Evolutionary conservation across 2,113 vertebrate genomes (phyloP).

Genomic region (Onychorhynchus coronatus): DNA sequence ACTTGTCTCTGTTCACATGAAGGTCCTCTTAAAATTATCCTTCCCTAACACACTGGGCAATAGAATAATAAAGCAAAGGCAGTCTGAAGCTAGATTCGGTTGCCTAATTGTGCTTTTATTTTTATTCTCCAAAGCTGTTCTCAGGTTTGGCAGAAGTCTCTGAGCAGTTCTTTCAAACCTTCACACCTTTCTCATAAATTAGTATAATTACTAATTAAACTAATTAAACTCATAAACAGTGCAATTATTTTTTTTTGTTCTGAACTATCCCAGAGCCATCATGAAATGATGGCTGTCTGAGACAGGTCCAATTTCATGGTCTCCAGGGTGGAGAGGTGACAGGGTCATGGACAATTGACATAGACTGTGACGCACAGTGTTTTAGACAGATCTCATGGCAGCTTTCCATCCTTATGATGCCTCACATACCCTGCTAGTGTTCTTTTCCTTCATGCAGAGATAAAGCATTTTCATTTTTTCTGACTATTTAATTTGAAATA

Average conservation of each 20-base stretch:
- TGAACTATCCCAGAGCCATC: neutral
- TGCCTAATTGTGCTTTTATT: neutral
- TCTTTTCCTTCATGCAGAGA: neutral
- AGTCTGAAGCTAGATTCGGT: neutral
- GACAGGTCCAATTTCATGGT: neutral
- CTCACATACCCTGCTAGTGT: neutral
- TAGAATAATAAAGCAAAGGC: neutral
- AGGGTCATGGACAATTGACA: neutral
- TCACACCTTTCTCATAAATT: neutral
- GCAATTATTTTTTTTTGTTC: neutral
- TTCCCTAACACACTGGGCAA: neutral
- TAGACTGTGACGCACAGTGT: neutral
- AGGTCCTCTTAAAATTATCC: conserved; percentile 14
- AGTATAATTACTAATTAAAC: no score
- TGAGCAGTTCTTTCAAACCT: neutral
- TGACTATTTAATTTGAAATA: neutral
- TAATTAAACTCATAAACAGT: no score
- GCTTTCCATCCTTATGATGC: neutral
- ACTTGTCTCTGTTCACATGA: neutral
- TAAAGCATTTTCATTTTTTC: neutral
- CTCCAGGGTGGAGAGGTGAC: neutral
- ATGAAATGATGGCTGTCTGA: neutral
- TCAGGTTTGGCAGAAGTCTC: neutral
- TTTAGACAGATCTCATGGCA: neutral
- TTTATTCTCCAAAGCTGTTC: neutral